phyloP scores from a whole-genome alignment of 2,888 invertebrate species.

The Lapara coniferarum region DNA sequence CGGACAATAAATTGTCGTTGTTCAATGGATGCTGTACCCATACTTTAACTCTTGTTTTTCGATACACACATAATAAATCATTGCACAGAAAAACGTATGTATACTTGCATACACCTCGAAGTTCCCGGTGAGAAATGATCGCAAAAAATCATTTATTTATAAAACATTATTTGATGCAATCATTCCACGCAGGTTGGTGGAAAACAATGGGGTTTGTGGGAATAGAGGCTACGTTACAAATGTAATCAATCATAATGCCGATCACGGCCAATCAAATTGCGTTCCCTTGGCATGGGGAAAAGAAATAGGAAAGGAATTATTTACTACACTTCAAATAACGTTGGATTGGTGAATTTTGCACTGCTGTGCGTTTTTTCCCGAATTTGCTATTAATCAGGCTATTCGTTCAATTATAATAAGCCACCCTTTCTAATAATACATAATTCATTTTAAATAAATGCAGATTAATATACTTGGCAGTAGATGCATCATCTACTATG shows the following conservation, averaged over 20 bases:
- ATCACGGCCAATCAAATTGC: constrained; percentile 7
- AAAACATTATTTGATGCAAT: constrained; percentile 3
- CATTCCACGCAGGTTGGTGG: background rate
- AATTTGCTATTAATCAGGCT: too few relatives aligned
- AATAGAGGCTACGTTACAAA: background rate
- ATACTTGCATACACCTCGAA: too few relatives aligned
- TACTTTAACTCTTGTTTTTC: too few relatives aligned
- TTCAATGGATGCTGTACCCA: too few relatives aligned
- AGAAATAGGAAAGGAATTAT: constrained; percentile 18
- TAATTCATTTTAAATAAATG: too few relatives aligned
- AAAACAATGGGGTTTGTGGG: background rate
- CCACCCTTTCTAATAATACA: too few relatives aligned
- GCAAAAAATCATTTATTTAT: constrained; percentile 8
- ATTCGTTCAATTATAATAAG: too few relatives aligned
- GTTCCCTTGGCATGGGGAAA: constrained; percentile 2
- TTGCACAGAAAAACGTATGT: too few relatives aligned
- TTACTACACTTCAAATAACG: constrained; percentile 2
- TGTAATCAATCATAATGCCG: constrained; percentile 11
- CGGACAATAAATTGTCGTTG: too few relatives aligned
- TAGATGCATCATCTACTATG: background rate
- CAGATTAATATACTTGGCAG: background rate
- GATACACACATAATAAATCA: too few relatives aligned
- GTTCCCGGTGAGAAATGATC: background rate
- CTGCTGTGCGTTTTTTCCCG: background rate
- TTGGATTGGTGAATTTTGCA: background rate